Conservation (phyloP, 1,140 invertebrate genomes). For the Bicyclus anynana region DNA sequence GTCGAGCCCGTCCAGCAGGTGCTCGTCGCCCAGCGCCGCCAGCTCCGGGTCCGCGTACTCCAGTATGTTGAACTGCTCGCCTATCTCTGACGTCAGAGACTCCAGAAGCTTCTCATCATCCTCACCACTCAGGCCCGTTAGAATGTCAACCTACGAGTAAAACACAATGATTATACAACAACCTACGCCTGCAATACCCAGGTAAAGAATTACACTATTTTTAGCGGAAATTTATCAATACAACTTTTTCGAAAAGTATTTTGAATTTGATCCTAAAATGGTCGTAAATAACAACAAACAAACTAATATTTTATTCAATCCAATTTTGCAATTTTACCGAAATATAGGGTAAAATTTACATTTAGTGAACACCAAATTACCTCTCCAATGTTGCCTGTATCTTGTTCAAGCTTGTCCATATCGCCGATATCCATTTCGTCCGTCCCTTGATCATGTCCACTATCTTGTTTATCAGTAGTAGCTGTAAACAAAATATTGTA, state of each 20-base stretch:
- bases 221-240: too few species aligned
- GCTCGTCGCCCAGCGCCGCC: constrained; percentile 87
- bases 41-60: constrained; percentile 97
- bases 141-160: constrained; percentile 82
- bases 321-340: too few species aligned
- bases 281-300: too few species aligned
- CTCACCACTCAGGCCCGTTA: constrained; percentile 89
- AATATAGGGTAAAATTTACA: too few species aligned
- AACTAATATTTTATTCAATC: too few species aligned
- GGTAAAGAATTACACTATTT: too few species aligned
- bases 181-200: too few species aligned
- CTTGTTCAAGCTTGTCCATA: constrained; percentile 89
- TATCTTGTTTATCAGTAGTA: constrained; percentile 49
- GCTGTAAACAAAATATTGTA: neutral
- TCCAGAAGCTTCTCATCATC: constrained; percentile 91
- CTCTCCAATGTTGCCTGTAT: constrained; percentile 82
- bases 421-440: constrained; percentile 89
- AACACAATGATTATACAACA: neutral
- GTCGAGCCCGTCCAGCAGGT: constrained; percentile 87
- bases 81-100: constrained; percentile 87
- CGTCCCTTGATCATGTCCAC: constrained; percentile 49
- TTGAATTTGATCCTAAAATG: too few species aligned
- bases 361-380: constrained; percentile 46
- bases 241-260: too few species aligned
- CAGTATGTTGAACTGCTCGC: constrained; percentile 96